A percentile compares a stretch with the other conserved stretches of the same genome.
Conservation (phyloP, 2,797 vertebrate species). For the Enteromius radiatus region DNA sequence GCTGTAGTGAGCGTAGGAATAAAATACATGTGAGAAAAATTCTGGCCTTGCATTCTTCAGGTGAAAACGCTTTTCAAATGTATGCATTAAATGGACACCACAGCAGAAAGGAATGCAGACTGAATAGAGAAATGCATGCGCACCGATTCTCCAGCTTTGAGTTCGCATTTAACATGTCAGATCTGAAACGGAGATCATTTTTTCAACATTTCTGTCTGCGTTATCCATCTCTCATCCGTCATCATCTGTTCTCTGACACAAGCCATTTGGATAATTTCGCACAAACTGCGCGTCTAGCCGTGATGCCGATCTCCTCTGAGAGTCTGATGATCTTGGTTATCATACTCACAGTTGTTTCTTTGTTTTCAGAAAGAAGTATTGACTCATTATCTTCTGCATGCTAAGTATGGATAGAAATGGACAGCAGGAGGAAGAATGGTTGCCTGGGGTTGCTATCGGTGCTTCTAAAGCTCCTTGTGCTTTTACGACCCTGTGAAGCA, state of each 20-base stretch:
- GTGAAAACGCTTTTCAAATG: neutral
- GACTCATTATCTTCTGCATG: slow-evolving; percentile 58
- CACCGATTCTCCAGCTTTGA: neutral
- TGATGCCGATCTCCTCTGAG: slow-evolving; percentile 29
- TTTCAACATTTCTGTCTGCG: slow-evolving; percentile 34
- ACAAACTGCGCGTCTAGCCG: slow-evolving; percentile 32
- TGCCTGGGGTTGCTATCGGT: slow-evolving; percentile 62
- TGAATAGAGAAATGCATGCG: neutral
- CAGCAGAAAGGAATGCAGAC: neutral
- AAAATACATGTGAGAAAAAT: slow-evolving; percentile 15
- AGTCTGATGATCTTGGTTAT: slow-evolving; percentile 50
- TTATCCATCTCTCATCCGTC: slow-evolving; percentile 48
- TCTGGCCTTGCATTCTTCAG: slow-evolving; percentile 2
- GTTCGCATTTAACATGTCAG: neutral
- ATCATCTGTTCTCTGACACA: slow-evolving; percentile 48
- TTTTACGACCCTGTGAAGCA: slow-evolving; percentile 64
- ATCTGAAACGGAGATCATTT: slow-evolving; percentile 53
- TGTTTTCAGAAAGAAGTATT: slow-evolving; percentile 43
- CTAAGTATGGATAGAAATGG: slow-evolving; percentile 59
- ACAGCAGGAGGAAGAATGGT: slow-evolving; percentile 58
- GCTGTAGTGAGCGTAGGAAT: slow-evolving; percentile 10
- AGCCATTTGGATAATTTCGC: slow-evolving; percentile 36
- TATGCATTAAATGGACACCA: slow-evolving; percentile 2
- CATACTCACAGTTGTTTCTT: slow-evolving; percentile 37
- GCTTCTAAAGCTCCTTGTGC: slow-evolving; percentile 65